These are phyloP conservation scores for Phyto melanocephala DNA, from an alignment of 2,888 invertebrate genomes.

Conservation along the genomic window DNA sequence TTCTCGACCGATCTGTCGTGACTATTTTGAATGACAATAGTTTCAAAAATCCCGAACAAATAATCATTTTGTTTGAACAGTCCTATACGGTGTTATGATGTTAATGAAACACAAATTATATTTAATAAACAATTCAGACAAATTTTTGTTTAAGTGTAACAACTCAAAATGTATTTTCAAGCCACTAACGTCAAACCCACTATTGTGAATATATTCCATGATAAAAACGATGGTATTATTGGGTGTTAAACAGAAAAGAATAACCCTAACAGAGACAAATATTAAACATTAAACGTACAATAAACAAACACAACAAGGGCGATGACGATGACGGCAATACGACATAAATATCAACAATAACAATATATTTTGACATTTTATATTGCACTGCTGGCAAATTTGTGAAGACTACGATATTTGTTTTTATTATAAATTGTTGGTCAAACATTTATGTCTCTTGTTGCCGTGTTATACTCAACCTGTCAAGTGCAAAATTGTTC, in stretches of 20 bases:
- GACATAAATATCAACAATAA: constrained; percentile 49
- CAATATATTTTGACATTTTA: constrained; percentile 58
- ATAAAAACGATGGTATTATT: constrained; percentile 6
- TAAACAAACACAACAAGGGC: constrained; percentile 42
- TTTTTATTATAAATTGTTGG: neutral
- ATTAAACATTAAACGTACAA: constrained; percentile 45
- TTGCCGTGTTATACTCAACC: neutral
- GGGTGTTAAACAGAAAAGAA: constrained; percentile 24
- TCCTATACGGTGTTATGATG: no score
- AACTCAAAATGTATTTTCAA: neutral
- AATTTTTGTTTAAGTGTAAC: neutral
- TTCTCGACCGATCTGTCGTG: no score
- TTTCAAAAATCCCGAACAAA: no score
- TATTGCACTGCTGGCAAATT: constrained; percentile 42
- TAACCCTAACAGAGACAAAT: constrained; percentile 49
- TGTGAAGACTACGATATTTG: constrained; percentile 18
- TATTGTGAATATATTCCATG: neutral
- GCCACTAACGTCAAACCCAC: neutral
- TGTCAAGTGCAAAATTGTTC: constrained; percentile 46
- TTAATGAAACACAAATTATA: no score
- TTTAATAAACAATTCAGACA: no score
- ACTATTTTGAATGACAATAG: no score
- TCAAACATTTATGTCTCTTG: neutral
- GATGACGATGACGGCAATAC: constrained; percentile 32
- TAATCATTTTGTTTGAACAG: no score